Evolutionary conservation across 2,797 vertebrate species (phyloP), one percentile per base, ranked within the genome.

Genomic region (Remorina albescens): DNA sequence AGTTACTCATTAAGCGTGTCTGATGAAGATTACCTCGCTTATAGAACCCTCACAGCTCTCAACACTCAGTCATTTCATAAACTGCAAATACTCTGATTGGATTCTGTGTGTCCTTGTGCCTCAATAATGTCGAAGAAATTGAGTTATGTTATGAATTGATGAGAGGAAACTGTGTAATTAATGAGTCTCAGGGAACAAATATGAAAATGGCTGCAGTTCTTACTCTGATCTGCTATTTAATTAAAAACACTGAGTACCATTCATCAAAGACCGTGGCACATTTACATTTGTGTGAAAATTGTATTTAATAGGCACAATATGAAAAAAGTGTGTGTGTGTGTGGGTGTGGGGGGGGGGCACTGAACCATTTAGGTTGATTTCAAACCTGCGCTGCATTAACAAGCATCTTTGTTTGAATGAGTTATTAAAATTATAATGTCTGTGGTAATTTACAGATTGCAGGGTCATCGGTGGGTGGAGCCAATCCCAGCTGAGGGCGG

Each of bases 101-200:
- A 39, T 72, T 37, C 47, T 25, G 2, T 42, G 65, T 67, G 66
- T 67, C 58, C 67, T 66, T 61, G 63, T 44, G 36, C 55, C 44
- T 62, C 73, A n/a, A 56, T 67, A 70, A 54, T 60, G 68, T 23
- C 56, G 63, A 69, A 32, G 56, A 67, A 82, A 85, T 83, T 81
- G 47, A 84, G 77, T 80, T 82, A 81, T 69, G 86, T 83, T 46
- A 70, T 69, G 59, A 83, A 74, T 4, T 64, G 77, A 80, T 80
- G 63, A 85, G 67, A 81, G 62, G 50, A 67, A 79, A 50, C 64
- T 54, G 56, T 34, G 62, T 85, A 81, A 88, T 84, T 81, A 85
- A 87, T 74, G 71, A 13, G 59, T 74, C 71, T 54, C 18, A 0
- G 34, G 64, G 68, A 83, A 81, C 81, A 83, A 86, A 83, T 74